phyloP scores from a whole-genome alignment of 2,797 vertebrate genomes.

The Tympanoctomys barrerae region DNA sequence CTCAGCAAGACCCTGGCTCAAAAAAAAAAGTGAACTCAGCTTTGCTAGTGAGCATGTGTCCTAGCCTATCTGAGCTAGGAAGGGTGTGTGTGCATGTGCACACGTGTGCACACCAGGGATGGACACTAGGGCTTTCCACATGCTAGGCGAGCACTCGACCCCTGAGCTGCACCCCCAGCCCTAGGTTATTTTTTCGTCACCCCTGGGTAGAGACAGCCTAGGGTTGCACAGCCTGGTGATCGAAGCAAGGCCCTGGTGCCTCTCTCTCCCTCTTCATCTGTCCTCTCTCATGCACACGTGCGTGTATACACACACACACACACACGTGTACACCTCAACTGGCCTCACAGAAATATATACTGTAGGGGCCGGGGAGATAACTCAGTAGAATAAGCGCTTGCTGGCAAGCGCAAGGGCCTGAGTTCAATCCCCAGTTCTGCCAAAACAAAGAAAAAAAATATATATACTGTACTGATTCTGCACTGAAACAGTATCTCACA shows the following conservation, averaged over 20 bases:
- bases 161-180: neutral
- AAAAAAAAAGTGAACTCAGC: neutral
- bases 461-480: neutral
- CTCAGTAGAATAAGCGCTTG: no score
- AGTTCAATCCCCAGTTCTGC: no score
- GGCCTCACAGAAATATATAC: neutral
- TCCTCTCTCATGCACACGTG: no score
- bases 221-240: neutral
- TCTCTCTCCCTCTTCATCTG: no score
- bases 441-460: no score
- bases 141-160: neutral
- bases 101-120: neutral
- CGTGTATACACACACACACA: neutral
- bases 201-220: neutral
- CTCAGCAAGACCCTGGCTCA: neutral
- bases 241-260: neutral
- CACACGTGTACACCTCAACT: neutral
- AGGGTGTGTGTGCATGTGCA: neutral
- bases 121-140: neutral
- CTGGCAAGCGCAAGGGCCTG: neutral
- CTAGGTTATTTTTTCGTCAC: neutral
- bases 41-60: neutral
- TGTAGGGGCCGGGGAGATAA: no score
- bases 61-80: neutral
- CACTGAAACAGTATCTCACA: neutral